A percentile compares a stretch with the other conserved stretches of the same genome.
phyloP scores from a whole-genome alignment of 2,797 vertebrate species.

The Rhinoraja longicauda region DNA sequence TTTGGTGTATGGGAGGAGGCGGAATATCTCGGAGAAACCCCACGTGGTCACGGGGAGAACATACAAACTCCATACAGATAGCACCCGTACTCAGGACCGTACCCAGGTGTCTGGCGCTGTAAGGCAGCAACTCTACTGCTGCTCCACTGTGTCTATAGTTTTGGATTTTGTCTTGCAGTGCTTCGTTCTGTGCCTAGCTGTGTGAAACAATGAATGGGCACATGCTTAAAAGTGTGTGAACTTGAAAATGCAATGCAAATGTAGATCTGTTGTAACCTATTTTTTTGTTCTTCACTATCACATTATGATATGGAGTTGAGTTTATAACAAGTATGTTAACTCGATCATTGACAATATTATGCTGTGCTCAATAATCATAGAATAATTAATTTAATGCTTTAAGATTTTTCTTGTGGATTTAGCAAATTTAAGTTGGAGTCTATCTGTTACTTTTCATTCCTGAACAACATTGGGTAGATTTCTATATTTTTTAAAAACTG shows the following conservation, averaged over 20 bases:
- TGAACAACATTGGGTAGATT: not conserved
- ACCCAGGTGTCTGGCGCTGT: too few species aligned
- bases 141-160: not conserved
- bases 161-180: not conserved
- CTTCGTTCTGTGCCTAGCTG: not conserved
- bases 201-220: not conserved
- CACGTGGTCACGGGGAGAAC: too few species aligned
- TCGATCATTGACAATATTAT: not conserved
- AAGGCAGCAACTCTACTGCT: too few species aligned
- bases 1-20: too few species aligned
- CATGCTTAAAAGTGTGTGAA: not conserved
- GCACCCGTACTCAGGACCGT: too few species aligned
- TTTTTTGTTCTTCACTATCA: not conserved
- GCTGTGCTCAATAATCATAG: not conserved
- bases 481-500: not conserved
- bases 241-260: not conserved
- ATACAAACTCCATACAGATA: too few species aligned
- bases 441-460: not conserved
- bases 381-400: not conserved
- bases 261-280: not conserved
- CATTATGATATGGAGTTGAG: not conserved
- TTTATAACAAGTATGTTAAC: not conserved
- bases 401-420: not conserved
- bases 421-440: not conserved
- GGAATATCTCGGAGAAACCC: too few species aligned